phyloP scores from a whole-genome alignment of 2,797 vertebrate species.

The Nyctibius grandis region DNA sequence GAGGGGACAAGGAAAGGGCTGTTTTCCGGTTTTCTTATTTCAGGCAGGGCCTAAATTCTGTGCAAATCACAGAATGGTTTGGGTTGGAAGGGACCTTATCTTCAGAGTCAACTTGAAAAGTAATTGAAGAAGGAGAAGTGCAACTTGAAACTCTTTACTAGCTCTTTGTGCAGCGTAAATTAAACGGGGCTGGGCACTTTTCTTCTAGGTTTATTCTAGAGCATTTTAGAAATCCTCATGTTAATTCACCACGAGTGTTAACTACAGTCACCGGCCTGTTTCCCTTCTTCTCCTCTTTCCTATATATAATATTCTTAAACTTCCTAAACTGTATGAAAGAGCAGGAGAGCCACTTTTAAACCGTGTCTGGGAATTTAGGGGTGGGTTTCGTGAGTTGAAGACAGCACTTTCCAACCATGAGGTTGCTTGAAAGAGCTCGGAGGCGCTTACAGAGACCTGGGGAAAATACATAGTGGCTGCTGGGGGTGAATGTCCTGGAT shows the following conservation, averaged over 20 bases:
- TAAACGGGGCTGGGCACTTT: fast-evolving
- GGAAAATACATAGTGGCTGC: neutral
- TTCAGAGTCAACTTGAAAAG: neutral
- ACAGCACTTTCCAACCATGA: neutral
- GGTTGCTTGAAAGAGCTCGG: too few relatives aligned
- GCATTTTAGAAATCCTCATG: neutral
- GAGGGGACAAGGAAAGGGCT: fast-evolving
- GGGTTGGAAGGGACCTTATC: too few relatives aligned
- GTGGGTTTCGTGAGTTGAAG: fast-evolving
- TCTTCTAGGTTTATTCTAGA: fast-evolving
- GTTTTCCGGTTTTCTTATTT: fast-evolving
- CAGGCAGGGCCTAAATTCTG: fast-evolving
- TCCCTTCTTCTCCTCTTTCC: neutral
- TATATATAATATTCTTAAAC: fast-evolving
- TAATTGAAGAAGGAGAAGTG: too few relatives aligned
- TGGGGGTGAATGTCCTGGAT: neutral
- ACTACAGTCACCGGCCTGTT: fast-evolving
- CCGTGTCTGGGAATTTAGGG: neutral
- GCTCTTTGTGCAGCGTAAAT: fast-evolving
- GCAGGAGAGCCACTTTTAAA: fast-evolving
- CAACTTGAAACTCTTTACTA: neutral
- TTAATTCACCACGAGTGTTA: fast-evolving
- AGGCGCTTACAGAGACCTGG: neutral
- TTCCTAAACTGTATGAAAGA: neutral
- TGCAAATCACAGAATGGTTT: too few relatives aligned